These are phyloP conservation scores for Odobenus rosmarus DNA, from an alignment of 2,113 vertebrate species.

Conservation along the genomic window DNA sequence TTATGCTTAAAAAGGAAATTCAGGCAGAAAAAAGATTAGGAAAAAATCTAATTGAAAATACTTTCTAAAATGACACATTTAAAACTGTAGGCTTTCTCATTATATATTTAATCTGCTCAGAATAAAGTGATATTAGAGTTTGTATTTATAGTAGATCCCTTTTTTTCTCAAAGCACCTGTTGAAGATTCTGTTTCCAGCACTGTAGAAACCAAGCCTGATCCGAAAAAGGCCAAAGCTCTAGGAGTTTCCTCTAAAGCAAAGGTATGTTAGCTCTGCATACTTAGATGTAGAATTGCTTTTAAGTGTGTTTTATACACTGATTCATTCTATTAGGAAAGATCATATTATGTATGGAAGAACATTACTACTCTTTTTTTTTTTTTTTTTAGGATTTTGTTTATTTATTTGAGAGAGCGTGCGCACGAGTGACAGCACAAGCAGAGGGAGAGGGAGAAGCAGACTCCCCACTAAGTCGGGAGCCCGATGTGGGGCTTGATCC, in stretches of 20 bases:
- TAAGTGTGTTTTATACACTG: background rate
- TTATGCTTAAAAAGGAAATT: background rate
- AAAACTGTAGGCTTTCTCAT: constrained; percentile 20
- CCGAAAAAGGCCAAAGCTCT: constrained; percentile 90
- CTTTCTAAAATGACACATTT: constrained; percentile 31
- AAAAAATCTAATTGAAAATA: background rate
- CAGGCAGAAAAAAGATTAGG: background rate
- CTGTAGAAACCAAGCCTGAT: constrained; percentile 91
- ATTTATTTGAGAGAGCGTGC: background rate
- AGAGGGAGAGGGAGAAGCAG: background rate
- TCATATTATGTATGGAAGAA: background rate
- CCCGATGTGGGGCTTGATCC: background rate
- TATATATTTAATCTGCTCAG: constrained; percentile 22
- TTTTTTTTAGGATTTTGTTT: background rate
- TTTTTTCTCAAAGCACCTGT: constrained; percentile 79
- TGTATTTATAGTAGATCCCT: constrained; percentile 21
- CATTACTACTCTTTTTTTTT: background rate
- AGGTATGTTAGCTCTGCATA: constrained; percentile 85
- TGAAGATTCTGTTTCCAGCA: constrained; percentile 88
- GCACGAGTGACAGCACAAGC: background rate
- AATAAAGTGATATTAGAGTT: constrained; percentile 43
- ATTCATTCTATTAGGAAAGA: constrained; percentile 10
- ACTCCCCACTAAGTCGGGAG: background rate
- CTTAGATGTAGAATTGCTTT: background rate
- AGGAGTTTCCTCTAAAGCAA: constrained; percentile 89